A percentile compares a stretch with the other conserved stretches of the same genome.
These are phyloP conservation scores for Mus spretus DNA, from an alignment of 2,797 vertebrate genomes.

Conservation along the genomic window DNA sequence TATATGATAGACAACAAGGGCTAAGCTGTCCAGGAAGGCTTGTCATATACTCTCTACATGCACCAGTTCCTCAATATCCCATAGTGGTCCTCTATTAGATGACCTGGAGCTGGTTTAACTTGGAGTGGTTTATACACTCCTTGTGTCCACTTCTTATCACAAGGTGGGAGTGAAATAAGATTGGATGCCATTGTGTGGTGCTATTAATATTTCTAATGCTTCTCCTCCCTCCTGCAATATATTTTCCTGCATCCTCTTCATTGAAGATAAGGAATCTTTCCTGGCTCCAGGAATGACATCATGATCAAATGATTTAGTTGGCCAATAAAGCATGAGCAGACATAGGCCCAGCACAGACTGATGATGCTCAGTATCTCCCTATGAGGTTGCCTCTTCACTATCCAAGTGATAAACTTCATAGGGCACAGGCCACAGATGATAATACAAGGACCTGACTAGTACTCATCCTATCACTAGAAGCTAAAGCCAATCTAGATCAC, in stretches of 20 bases:
- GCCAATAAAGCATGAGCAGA: background rate
- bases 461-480: too few relatives aligned
- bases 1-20: background rate
- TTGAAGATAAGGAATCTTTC: background rate
- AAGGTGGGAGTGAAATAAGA: background rate
- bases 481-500: background rate
- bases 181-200: background rate
- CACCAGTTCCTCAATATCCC: too few relatives aligned
- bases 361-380: background rate
- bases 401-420: too few relatives aligned
- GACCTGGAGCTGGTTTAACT: background rate
- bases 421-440: background rate
- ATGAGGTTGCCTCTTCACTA: background rate
- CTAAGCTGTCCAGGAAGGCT: rapidly evolving
- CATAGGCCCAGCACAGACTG: background rate
- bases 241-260: background rate
- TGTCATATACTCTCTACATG: rapidly evolving
- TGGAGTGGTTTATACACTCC: background rate
- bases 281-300: background rate
- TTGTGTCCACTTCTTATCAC: background rate
- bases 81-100: background rate
- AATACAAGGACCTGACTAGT: background rate
- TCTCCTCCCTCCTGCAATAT: background rate
- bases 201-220: background rate
- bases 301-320: background rate